Base-by-base conservation (phyloP, 2,888 invertebrate genomes). In the Sipunculus nudus region DNA sequence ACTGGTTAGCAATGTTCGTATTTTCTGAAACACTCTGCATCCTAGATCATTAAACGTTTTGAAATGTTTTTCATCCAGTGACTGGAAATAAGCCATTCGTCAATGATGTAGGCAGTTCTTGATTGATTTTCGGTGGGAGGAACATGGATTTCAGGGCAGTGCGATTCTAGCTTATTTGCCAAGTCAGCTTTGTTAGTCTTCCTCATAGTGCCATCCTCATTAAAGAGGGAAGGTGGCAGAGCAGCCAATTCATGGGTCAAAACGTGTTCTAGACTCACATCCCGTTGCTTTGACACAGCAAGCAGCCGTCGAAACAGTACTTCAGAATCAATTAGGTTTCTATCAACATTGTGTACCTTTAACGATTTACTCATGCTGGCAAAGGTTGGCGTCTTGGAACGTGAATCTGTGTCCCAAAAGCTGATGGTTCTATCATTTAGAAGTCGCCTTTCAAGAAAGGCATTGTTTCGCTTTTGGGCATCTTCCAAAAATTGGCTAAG, bases 141-240 rank as follows among this genome's bases (percentile, higher is more conserved):
- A 10, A 16, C 21, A 23, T 19, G 35, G 40, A 57, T 21, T 26
- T 57, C 57, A 25, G 32, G 26, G 40, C 54, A 59, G 16, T 32
- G 21, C 19, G 59, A 57, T 28, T 59, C 54, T 16, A 59, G 55
- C 32, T 59, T 59, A 31, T 45, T 59, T 6, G 55, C 47, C 29
- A 59, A 31, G 6, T 59, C 59, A 35, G 59, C 28, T 32, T 59
- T 59, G 3, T 23, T 29, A 13, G 53, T 59, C 38, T 59, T 59
- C 23, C 59, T 25, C 52, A 57, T 38, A 16, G 57, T 19, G 10
- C 57, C 53, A 53, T 55, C 59, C 21, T 53, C 59, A 28, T 55
- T 19, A 26, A 53, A 57, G 16, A 57, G 50, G 2, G 59, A 21
- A 13, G 59, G 45, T 10, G 50, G 50, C 26, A 57, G 50, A 21